Base-by-base conservation (phyloP, 35 echinoderm and acorn worm genomes). In the Ptychodera flava region DNA sequence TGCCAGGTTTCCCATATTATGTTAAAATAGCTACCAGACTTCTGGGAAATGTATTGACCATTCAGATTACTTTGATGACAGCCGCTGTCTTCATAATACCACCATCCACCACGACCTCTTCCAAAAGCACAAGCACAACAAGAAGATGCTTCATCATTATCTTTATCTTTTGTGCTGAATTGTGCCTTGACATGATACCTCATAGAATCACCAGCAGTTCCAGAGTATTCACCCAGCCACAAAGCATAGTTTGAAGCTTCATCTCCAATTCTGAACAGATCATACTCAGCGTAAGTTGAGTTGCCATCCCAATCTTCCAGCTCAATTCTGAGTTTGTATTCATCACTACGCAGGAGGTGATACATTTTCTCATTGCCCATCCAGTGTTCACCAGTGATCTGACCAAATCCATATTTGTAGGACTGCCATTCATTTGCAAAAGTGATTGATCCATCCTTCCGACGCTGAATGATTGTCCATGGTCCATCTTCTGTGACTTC, bases 381-480 rank as follows among this genome's bases (percentile, higher is more conserved):
- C 93, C 93, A 95, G 34, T 89, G 87, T 33, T 92, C 90, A 29
- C 85, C 93, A 28, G 89, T 78, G 29, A 89, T 34, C 6, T 84
- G 82, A 0, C 93, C 93, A 77, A 95, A 95, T 1, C 93, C 93
- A 16, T 80, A 2, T 16, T 85, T 86, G 84, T 95, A 95, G 12
- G 88, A 31, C 31, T 83, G 31, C 90, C 90, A 95, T 37, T 87
- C 79, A 1, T 87, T 78, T 34, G 37, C 33, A 30, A 95, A 95
- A 52, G 90, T 86, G 30, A 95, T 10, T 1, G 84, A 31, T 32
- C 93, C 93, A 76, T 95, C 93, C 76, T 89, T 87, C n/a, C 93
- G 86, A 1, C 87, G n/a, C 78, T 95, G 93, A 33, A 95, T 87
- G 0, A 92, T 36, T 64, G 45, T 64, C 45, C 45, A 64, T 6